Percentiles rank a stretch among this genome's conserved stretches.
Evolutionary conservation across 2,888 invertebrate species (phyloP).

Genomic region (Heliconius sara): DNA sequence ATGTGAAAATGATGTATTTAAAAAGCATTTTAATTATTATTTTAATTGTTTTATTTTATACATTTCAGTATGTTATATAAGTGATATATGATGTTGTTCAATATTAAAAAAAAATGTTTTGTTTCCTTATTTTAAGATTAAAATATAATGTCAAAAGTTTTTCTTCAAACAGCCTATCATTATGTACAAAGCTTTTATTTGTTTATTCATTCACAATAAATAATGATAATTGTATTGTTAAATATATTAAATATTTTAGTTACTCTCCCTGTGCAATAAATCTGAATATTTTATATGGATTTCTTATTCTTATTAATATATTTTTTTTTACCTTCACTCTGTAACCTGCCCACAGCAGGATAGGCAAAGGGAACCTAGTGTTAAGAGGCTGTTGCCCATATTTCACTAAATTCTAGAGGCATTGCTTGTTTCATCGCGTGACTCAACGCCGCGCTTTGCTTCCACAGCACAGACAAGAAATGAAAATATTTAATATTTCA

Average conservation of each 20-base stretch:
- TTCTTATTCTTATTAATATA: constrained; percentile 6
- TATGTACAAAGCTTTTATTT: constrained; percentile 30
- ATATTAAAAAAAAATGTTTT: neutral
- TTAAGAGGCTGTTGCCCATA: too few species aligned
- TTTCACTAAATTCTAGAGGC: too few species aligned
- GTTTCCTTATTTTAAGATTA: neutral
- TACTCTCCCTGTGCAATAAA: constrained; percentile 80
- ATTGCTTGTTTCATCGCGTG: too few species aligned
- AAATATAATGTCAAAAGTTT: neutral
- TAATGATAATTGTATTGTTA: constrained; percentile 61
- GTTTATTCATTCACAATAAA: constrained; percentile 49
- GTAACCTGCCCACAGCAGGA: too few species aligned
- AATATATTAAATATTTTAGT: constrained; percentile 64
- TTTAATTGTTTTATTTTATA: neutral
- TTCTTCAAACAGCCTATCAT: neutral
- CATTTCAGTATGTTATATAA: neutral
- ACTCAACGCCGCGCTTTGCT: too few species aligned
- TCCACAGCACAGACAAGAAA: too few species aligned
- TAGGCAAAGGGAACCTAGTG: too few species aligned
- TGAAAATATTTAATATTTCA: too few species aligned
- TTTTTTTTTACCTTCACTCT: too few species aligned
- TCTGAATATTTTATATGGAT: constrained; percentile 62
- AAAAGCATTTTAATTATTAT: constrained; percentile 4
- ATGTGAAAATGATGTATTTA: neutral
- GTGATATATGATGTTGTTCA: neutral